Evolutionary conservation across 1,140 invertebrate genomes (phyloP).

Genomic region (Periplaneta americana): DNA sequence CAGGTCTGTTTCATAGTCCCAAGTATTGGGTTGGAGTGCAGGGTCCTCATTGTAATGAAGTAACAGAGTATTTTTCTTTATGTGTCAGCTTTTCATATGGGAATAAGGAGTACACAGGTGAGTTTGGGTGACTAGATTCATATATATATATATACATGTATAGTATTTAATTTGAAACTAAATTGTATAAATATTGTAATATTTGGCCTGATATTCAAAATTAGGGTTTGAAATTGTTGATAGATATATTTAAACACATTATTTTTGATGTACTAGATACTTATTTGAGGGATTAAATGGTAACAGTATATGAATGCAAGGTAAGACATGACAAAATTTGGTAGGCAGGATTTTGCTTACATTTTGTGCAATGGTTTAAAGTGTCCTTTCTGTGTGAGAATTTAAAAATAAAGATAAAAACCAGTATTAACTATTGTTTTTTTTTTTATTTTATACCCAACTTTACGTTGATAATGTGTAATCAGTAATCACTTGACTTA

Average conservation of each 20-base stretch:
- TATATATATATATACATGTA: not conserved
- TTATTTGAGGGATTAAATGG: not conserved
- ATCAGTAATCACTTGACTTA: too few species aligned
- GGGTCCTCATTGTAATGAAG: not conserved
- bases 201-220: not conserved
- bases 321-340: not conserved
- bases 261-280: constrained; percentile 10
- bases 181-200: not conserved
- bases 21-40: not conserved
- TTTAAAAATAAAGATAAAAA: constrained; percentile 11
- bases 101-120: not conserved
- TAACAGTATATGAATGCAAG: not conserved
- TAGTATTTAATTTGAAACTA: not conserved
- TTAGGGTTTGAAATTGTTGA: not conserved
- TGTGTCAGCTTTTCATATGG: not conserved
- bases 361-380: constrained; percentile 18
- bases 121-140: not conserved
- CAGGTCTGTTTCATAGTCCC: not conserved
- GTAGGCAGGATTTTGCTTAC: constrained; percentile 17
- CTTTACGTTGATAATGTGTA: too few species aligned
- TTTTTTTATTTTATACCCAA: too few species aligned
- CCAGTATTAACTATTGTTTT: not conserved
- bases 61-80: not conserved
- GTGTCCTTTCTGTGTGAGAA: constrained; percentile 18
- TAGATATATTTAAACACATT: not conserved